These are phyloP conservation scores for Nymphalis io DNA, from an alignment of 1,140 invertebrate species.

Conservation along the genomic window DNA sequence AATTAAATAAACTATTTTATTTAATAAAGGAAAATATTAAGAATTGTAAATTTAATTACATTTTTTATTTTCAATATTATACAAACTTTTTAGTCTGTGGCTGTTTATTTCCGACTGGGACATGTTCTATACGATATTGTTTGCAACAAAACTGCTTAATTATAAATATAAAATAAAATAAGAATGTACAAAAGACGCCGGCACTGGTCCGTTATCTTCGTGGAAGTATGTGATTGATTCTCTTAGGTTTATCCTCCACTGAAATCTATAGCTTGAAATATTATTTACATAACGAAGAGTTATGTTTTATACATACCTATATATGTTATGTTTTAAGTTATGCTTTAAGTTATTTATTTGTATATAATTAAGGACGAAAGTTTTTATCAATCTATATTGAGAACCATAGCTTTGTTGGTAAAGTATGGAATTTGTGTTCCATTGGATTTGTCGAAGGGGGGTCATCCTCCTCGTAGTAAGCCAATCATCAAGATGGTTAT, in stretches of 20 bases:
- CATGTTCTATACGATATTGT: constrained; percentile 25
- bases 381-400: too few species aligned
- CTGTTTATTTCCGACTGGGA: constrained; percentile 8
- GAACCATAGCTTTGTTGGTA: too few species aligned
- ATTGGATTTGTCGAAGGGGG: too few species aligned
- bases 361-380: too few species aligned
- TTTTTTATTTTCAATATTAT: neutral
- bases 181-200: constrained; percentile 53
- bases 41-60: neutral
- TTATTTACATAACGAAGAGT: neutral
- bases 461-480: too few species aligned
- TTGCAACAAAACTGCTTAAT: constrained; percentile 58
- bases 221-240: constrained; percentile 66
- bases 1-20: too few species aligned
- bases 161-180: constrained; percentile 51
- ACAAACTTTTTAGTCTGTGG: neutral
- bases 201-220: constrained; percentile 57
- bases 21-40: too few species aligned
- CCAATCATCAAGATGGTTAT: too few species aligned
- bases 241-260: constrained; percentile 16
- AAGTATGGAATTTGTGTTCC: too few species aligned
- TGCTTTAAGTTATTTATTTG: too few species aligned
- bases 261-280: neutral
- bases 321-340: too few species aligned
- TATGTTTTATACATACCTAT: too few species aligned